Evolutionary conservation across 1,140 invertebrate species (phyloP).

Genomic region (Solenopsis fugax): DNA sequence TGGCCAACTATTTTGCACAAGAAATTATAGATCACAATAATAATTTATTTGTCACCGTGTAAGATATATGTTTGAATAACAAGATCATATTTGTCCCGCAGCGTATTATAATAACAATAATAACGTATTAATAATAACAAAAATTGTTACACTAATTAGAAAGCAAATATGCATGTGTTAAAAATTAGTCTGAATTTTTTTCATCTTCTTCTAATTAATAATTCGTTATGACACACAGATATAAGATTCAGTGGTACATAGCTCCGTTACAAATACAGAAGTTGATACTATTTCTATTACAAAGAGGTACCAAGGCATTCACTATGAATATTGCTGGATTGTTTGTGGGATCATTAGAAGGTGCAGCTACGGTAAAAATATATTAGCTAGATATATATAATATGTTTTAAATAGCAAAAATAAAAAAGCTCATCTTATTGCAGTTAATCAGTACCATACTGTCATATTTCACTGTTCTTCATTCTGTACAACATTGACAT

Average conservation of each 20-base stretch:
- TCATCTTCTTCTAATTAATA: not conserved
- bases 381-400: too few relatives aligned
- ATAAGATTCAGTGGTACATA: conserved; percentile 10
- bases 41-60: not conserved
- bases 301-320: conserved; percentile 5
- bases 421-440: not conserved
- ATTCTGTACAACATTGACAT: not conserved
- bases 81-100: too few relatives aligned
- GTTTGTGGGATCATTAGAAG: conserved; percentile 16
- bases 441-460: not conserved
- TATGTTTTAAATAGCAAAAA: too few relatives aligned
- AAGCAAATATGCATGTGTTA: too few relatives aligned
- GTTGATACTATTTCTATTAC: conserved; percentile 6
- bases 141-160: too few relatives aligned
- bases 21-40: conserved; percentile 35
- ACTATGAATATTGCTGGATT: not conserved
- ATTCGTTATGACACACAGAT: not conserved
- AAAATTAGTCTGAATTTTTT: too few relatives aligned
- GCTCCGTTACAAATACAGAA: conserved; percentile 4
- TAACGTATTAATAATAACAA: too few relatives aligned
- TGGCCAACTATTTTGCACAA: not conserved
- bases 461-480: conserved; percentile 21
- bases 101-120: too few relatives aligned
- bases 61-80: not conserved
- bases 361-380: conserved; percentile 16